Base-by-base conservation (phyloP, 64 coral and sea anemone species). In the Montipora cactus region DNA sequence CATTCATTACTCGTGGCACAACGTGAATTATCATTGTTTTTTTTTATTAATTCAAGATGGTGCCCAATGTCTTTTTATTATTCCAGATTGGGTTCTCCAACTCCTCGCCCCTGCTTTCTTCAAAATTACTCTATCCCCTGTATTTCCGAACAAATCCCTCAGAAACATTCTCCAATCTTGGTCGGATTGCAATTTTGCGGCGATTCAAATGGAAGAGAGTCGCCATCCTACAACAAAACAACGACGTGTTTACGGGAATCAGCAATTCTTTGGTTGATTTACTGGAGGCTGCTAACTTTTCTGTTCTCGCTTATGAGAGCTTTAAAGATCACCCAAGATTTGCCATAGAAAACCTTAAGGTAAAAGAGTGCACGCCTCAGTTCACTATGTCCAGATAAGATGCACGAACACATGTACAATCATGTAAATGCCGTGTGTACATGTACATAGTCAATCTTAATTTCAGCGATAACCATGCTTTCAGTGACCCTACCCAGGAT, bases 191-290 rank as follows among this genome's bases (percentile, higher is more conserved):
- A 8, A 95, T 95, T 78, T 47, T 95, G 21, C 84, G 86, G 49
- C 77, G 94, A 46, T 95, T 95, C 67, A 91, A 91, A 14, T 95
- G 94, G 94, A 91, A 95, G 64, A 91, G 77, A 81, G 94, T 95
- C 16, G 94, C 94, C 12, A 95, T 95, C 10, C 28, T 95, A 5
- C 94, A 95, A 66, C 88, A 90, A 70, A 95, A 95, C 76, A 95
- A 95, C 55, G 94, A 95, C 82, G 94, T 91, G 16, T 95, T 95
- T 66, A 95, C 94, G n/a, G 94, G 94, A 14, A 95, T 95, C 16
- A 91, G 74, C 6, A 91, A 95, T 72, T 95, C 94, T 67, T 81
- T 95, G 14, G 94, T 83, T 9, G 88, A 91, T 7, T 77, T 91
- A 2, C 76, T 95, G 20, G 84, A 80, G 25, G 67, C 53, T 19